Conservation (phyloP, 2,888 invertebrate species). For the Hemistola chrysoprasaria region DNA sequence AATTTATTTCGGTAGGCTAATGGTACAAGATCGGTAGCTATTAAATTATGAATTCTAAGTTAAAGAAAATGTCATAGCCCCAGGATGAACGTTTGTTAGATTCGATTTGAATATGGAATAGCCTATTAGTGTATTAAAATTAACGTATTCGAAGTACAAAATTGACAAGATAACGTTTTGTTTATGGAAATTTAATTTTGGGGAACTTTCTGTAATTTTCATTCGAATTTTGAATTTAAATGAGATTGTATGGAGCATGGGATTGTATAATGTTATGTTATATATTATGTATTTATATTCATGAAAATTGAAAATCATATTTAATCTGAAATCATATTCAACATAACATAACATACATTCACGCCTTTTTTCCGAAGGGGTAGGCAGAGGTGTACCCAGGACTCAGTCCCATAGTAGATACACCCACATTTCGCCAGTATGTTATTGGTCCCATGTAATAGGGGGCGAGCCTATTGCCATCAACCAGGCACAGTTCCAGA, state of each 20-base stretch:
- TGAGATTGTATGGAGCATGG: not conserved
- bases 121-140: constrained; percentile 43
- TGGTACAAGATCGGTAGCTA: constrained; percentile 46
- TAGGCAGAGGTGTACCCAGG: too few relatives aligned
- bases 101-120: constrained; percentile 55
- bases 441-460: too few relatives aligned
- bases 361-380: too few relatives aligned
- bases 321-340: too few relatives aligned
- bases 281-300: too few relatives aligned
- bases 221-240: constrained; percentile 9
- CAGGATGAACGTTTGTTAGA: constrained; percentile 44
- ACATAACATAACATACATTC: too few relatives aligned
- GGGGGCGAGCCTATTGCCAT: too few relatives aligned
- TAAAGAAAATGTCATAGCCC: constrained; percentile 64
- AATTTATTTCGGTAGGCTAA: constrained; percentile 18
- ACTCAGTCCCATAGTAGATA: too few relatives aligned
- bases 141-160: constrained; percentile 21
- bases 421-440: too few relatives aligned
- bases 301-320: too few relatives aligned
- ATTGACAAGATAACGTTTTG: constrained; percentile 13
- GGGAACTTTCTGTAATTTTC: constrained; percentile 16
- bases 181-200: constrained; percentile 18
- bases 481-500: too few relatives aligned
- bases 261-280: too few relatives aligned
- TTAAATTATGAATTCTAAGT: constrained; percentile 45